Conservation (phyloP, 2,888 invertebrate genomes). For the Drosophila demipolita region DNA sequence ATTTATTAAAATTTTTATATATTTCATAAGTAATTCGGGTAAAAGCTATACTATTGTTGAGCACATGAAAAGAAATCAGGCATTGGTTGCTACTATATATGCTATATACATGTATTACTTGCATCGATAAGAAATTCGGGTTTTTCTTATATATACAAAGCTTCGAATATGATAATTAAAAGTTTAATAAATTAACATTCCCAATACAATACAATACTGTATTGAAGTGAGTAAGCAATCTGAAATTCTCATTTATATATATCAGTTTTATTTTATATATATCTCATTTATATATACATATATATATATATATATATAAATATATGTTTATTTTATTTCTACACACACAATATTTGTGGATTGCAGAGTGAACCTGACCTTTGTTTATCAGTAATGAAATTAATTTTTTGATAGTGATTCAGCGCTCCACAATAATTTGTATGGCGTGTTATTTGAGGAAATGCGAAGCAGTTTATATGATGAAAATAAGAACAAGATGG, state of each 20-base stretch:
- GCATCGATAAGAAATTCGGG: neutral
- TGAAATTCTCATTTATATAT: neutral
- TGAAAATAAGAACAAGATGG: constrained; percentile 15
- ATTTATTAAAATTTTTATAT: neutral
- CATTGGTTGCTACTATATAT: neutral
- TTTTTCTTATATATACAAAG: neutral
- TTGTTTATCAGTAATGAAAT: constrained; percentile 35
- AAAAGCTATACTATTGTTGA: neutral
- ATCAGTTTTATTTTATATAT: neutral
- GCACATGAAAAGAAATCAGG: neutral
- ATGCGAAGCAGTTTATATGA: constrained; percentile 1
- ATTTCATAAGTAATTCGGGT: neutral
- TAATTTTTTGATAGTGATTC: constrained; percentile 31
- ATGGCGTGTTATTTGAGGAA: constrained; percentile 43
- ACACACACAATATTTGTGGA: neutral
- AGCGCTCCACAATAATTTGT: constrained; percentile 28
- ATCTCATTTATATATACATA: neutral
- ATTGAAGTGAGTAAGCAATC: constrained; percentile 10
- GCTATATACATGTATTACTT: neutral
- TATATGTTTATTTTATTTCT: neutral
- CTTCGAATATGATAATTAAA: neutral
- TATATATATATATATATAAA: neutral
- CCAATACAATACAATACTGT: neutral
- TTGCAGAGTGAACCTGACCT: constrained; percentile 28
- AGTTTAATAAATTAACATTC: constrained; percentile 14